A percentile compares a stretch with the other conserved stretches of the same genome.
These are phyloP conservation scores for Amblyraja radiata DNA, from an alignment of 2,797 vertebrate genomes.

Conservation along the genomic window DNA sequence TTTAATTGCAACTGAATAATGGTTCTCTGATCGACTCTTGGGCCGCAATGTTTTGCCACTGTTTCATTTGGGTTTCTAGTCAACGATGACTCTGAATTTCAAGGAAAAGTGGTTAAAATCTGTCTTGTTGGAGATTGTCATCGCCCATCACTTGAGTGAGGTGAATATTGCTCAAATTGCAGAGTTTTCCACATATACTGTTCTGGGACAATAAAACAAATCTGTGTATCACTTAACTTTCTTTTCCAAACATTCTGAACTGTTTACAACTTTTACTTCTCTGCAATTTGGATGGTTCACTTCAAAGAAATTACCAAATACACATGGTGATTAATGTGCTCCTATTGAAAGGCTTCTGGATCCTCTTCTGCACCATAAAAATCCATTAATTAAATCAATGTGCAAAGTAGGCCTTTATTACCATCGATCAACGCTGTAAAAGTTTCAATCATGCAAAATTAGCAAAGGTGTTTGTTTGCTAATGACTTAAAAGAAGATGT, in stretches of 20 bases:
- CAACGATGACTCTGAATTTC: too few species aligned
- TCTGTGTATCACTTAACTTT: neutral
- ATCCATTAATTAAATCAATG: constrained; percentile 16
- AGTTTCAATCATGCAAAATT: constrained; percentile 23
- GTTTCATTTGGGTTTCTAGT: too few species aligned
- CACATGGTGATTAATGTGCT: neutral
- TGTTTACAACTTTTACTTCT: neutral
- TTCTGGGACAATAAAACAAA: neutral
- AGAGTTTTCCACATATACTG: neutral
- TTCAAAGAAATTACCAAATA: neutral
- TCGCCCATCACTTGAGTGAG: too few species aligned
- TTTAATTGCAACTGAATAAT: too few species aligned
- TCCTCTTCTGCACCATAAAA: neutral
- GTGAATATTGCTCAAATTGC: neutral
- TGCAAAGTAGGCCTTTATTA: constrained; percentile 1
- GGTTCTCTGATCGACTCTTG: too few species aligned
- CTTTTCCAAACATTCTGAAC: neutral
- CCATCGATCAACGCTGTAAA: constrained; percentile 12
- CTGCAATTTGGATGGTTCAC: neutral
- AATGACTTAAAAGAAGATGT: neutral
- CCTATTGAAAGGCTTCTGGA: neutral
- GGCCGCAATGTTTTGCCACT: too few species aligned
- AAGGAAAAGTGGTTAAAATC: too few species aligned
- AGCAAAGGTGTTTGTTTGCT: constrained; percentile 3
- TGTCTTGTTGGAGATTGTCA: too few species aligned